phyloP scores from a whole-genome alignment of 1,140 invertebrate species.

The Drosophila ambigua region DNA sequence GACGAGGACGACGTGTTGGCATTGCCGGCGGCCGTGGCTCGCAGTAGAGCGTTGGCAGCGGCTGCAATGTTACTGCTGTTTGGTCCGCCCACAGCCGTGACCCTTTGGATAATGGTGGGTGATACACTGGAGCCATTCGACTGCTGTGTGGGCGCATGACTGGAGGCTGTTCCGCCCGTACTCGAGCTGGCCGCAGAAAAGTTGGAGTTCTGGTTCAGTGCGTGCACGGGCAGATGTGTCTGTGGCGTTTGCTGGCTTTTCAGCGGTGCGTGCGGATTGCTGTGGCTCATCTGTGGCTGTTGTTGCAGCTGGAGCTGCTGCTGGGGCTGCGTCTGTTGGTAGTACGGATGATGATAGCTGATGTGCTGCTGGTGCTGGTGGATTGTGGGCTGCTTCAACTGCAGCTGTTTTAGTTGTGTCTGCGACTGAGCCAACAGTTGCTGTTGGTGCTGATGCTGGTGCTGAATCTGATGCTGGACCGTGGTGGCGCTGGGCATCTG shows the following conservation, averaged over 20 bases:
- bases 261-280: slow-evolving; percentile 36
- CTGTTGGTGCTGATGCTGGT: slow-evolving; percentile 63
- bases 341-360: slow-evolving; percentile 77
- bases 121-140: slow-evolving; percentile 78
- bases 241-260: slow-evolving; percentile 40
- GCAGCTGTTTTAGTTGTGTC: slow-evolving; percentile 76
- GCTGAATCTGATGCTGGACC: slow-evolving; percentile 43
- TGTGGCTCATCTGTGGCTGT: slow-evolving; percentile 41
- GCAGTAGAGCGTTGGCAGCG: slow-evolving; percentile 67
- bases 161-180: slow-evolving; percentile 78
- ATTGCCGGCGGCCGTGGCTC: slow-evolving; percentile 50
- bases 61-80: slow-evolving; percentile 69
- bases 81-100: slow-evolving; percentile 22
- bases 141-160: slow-evolving; percentile 80
- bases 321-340: slow-evolving; percentile 66
- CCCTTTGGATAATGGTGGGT: slow-evolving; percentile 60
- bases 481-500: slow-evolving; percentile 38
- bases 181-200: slow-evolving; percentile 81
- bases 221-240: slow-evolving; percentile 70
- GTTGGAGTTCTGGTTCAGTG: slow-evolving; percentile 79
- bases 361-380: slow-evolving; percentile 79
- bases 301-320: slow-evolving; percentile 46
- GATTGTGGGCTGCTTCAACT: slow-evolving; percentile 78
- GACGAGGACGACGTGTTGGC: slow-evolving; percentile 31
- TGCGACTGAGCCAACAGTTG: slow-evolving; percentile 67